Percentiles rank a stretch among this genome's conserved stretches.
These are phyloP conservation scores for Crax fasciolata DNA, from an alignment of 2,797 vertebrate genomes.

Conservation along the genomic window DNA sequence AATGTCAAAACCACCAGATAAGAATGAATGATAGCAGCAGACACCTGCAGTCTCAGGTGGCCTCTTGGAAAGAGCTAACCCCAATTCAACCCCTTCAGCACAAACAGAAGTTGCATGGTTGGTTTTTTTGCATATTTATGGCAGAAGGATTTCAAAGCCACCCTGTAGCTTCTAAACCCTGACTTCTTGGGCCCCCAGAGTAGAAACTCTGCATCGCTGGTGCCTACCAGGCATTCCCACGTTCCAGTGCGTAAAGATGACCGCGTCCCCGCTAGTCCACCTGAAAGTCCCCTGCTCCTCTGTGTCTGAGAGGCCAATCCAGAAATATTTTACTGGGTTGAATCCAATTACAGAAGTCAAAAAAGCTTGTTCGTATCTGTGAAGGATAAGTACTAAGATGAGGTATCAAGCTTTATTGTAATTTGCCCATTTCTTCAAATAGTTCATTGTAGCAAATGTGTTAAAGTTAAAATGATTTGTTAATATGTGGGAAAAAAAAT, in stretches of 20 bases:
- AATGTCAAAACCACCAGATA: neutral
- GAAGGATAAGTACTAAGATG: slow-evolving; percentile 5
- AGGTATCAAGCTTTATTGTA: neutral
- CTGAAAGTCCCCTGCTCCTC: slow-evolving; percentile 83
- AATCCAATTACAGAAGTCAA: slow-evolving; percentile 92
- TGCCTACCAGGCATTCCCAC: slow-evolving; percentile 91
- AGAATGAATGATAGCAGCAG: neutral
- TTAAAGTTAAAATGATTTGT: neutral
- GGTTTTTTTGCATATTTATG: neutral
- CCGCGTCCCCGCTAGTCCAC: slow-evolving; percentile 83
- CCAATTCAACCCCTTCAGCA: neutral
- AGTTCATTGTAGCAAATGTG: neutral
- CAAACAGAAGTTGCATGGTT: neutral
- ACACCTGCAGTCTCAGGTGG: fast-evolving
- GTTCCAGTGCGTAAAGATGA: slow-evolving; percentile 94
- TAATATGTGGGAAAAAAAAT: neutral
- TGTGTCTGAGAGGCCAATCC: slow-evolving; percentile 91
- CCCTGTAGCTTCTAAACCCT: neutral
- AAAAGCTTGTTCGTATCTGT: slow-evolving; percentile 95
- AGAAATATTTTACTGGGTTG: slow-evolving; percentile 93
- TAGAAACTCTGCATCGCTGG: fast-evolving
- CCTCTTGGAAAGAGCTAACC: neutral
- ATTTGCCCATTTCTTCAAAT: neutral
- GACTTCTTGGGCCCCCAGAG: neutral
- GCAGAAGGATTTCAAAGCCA: neutral